Percentiles rank a stretch among this genome's conserved stretches.
These are phyloP conservation scores for Ciconia nigra DNA, from an alignment of 2,797 vertebrate species.

Conservation along the genomic window DNA sequence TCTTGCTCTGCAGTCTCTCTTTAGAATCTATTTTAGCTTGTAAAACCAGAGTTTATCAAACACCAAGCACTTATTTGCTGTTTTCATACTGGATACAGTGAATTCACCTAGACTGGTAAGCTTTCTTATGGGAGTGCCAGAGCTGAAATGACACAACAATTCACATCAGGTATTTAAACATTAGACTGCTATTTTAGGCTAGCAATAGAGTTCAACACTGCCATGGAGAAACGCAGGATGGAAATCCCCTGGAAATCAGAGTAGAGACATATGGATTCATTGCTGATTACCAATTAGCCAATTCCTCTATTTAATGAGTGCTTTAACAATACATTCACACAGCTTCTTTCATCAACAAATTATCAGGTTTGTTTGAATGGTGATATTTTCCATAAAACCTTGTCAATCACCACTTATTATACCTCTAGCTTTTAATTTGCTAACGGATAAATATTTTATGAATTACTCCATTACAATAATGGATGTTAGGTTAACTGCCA, in stretches of 20 bases:
- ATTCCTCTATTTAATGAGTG: slow-evolving; percentile 22
- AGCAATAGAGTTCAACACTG: background rate
- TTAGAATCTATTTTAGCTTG: background rate
- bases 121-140: background rate
- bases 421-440: slow-evolving; percentile 24
- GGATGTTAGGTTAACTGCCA: slow-evolving; percentile 27
- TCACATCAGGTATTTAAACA: background rate
- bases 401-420: slow-evolving; percentile 1
- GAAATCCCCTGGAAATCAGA: background rate
- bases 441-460: slow-evolving; percentile 46
- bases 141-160: background rate
- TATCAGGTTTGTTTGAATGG: slow-evolving; percentile 4
- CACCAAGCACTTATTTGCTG: background rate
- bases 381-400: slow-evolving; percentile 8
- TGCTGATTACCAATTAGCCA: slow-evolving; percentile 7
- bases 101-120: background rate
- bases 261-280: background rate
- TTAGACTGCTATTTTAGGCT: background rate
- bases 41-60: background rate
- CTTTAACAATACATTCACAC: slow-evolving; percentile 24
- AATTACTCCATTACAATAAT: slow-evolving; percentile 37
- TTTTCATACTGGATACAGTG: background rate
- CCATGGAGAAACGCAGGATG: background rate
- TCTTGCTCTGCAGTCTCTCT: background rate
- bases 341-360: slow-evolving; percentile 27